Evolutionary conservation across 2,113 vertebrate species (phyloP), one percentile per base, ranked within the genome.

Genomic region (Turdus rufiventris): DNA sequence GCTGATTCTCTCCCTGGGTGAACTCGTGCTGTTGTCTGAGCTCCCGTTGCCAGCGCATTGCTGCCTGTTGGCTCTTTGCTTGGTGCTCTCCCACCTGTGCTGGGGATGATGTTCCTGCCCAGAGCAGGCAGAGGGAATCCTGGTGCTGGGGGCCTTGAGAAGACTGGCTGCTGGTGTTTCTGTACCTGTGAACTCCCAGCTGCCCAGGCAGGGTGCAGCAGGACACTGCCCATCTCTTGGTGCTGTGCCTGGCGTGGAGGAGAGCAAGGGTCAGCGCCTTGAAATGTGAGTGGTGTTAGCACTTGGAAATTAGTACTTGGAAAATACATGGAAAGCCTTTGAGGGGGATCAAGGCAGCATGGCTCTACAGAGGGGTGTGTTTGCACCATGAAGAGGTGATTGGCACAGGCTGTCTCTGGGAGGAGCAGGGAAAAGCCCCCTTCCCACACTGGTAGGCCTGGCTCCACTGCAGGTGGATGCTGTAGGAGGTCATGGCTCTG

Each of bases 61-160:
- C 40, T 40, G 40, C 79, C 74, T 5, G 0, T 15, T 5, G 18
- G 31, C 66, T 45, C 62, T 60, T 28, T 34, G 72, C 67, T 48
- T 0, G 1, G 26, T 3, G 4, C 53, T 54, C 48, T 57, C 40
- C 31, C 14, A 6, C 8, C 56, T 25, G 8, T 3, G 1, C 2
- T 1, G 2, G 34, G 34, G n/a, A 10, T 34, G 62, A 14, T 67
- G 6, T 14, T 58, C 53, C 51, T 45, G 65, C 65, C 31, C 5
- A 1, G 33, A 63, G 43, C 18, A 3, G 34, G 68, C 1, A 6
- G 33, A 31, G 73, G 51, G 34, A 45, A 84, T 61, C 31, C 61
- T 60, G 36, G 48, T 1, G 7, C 74, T 31, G 25, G 18, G 26
- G 20, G 17, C 3, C 9, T 72, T 76, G 45, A 21, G 62, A 43